Conservation (phyloP, 2,888 invertebrate species). For the Nycteola revayana region DNA sequence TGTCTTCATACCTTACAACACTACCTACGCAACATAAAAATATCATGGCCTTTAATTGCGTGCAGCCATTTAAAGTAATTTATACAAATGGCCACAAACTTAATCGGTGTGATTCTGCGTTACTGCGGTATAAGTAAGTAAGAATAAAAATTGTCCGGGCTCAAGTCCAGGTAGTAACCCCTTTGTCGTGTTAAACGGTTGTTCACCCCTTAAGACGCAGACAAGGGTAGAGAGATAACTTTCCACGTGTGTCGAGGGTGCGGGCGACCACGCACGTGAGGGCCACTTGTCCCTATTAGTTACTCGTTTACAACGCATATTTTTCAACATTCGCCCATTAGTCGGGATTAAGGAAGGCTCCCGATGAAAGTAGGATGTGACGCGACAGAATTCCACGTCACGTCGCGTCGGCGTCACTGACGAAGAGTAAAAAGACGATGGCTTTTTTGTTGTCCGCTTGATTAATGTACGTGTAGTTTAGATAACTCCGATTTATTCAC, state of each 20-base stretch:
- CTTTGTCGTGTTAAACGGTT: constrained; percentile 44
- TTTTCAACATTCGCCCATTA: constrained; percentile 69
- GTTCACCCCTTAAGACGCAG: constrained; percentile 52
- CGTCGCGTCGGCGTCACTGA: constrained; percentile 17
- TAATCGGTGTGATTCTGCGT: no score
- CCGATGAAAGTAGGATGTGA: constrained; percentile 64
- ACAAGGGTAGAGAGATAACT: constrained; percentile 36
- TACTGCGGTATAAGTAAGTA: constrained; percentile 8
- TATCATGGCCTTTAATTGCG: constrained; percentile 14
- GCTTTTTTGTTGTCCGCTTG: constrained; percentile 8
- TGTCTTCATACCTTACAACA: no score
- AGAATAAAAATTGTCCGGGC: constrained; percentile 14
- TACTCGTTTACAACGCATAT: constrained; percentile 61
- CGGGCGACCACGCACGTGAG: constrained; percentile 41
- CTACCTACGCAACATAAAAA: not conserved
- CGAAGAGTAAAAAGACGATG: constrained; percentile 1
- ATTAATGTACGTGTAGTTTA: constrained; percentile 25
- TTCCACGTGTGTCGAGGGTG: constrained; percentile 43
- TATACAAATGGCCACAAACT: constrained; percentile 8
- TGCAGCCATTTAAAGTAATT: constrained; percentile 11
- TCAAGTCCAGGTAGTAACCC: constrained; percentile 43
- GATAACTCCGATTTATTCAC: constrained; percentile 26
- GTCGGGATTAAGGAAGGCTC: constrained; percentile 63
- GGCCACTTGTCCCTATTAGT: constrained; percentile 61
- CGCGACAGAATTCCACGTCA: constrained; percentile 42